Conservation (phyloP, 1,140 invertebrate species). For the Cecropterus lyciades region DNA sequence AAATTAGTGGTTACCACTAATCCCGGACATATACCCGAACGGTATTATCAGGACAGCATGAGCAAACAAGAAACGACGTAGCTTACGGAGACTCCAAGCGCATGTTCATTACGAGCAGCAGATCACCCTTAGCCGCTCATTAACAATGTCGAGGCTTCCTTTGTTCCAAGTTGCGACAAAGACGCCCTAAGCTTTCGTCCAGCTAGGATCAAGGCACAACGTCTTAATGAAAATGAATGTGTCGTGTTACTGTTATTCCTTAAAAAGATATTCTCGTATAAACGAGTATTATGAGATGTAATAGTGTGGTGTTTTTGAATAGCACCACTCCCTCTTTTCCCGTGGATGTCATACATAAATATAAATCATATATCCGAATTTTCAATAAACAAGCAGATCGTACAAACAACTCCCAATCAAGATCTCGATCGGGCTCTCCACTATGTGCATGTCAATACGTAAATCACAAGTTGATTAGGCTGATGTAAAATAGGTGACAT, state of each 20-base stretch:
- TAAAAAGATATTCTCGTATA: too few relatives aligned
- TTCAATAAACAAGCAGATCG: too few relatives aligned
- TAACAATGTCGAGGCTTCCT: constrained; percentile 21
- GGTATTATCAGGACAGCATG: constrained; percentile 10
- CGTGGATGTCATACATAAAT: too few relatives aligned
- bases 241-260: too few relatives aligned
- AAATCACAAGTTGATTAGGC: constrained; percentile 1
- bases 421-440: constrained; percentile 1
- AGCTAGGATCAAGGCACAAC: constrained; percentile 3
- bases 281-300: too few relatives aligned
- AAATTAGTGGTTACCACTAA: constrained; percentile 4
- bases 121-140: constrained; percentile 25
- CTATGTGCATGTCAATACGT: constrained; percentile 1
- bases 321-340: too few relatives aligned
- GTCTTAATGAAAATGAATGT: constrained; percentile 23
- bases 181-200: constrained; percentile 13
- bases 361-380: too few relatives aligned
- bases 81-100: constrained; percentile 16
- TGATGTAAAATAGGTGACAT: constrained; percentile 17
- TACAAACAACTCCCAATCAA: constrained; percentile 14
- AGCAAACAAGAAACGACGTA: constrained; percentile 25
- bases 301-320: too few relatives aligned
- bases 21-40: neutral
- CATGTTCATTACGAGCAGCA: constrained; percentile 19
- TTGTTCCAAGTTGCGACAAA: constrained; percentile 16